phyloP scores from a whole-genome alignment of 2,888 invertebrate genomes.

The Acanthosepion pharaonis region DNA sequence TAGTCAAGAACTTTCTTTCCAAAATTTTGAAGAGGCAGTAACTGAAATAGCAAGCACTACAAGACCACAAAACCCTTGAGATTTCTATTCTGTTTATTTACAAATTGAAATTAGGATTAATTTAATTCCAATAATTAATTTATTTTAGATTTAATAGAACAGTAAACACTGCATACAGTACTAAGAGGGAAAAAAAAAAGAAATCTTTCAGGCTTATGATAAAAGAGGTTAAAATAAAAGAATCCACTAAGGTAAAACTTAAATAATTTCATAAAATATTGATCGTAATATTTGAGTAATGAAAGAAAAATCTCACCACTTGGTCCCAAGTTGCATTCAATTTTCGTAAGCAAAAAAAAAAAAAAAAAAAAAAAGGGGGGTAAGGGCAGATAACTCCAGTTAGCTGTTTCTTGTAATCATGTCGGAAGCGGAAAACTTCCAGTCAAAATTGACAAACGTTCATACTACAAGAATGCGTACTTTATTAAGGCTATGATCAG shows the following conservation, averaged over 20 bases:
- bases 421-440: background rate
- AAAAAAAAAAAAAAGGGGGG: background rate
- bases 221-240: background rate
- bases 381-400: background rate
- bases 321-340: background rate
- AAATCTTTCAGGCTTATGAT: background rate
- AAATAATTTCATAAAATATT: background rate
- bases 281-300: background rate
- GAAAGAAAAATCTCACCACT: conserved; percentile 15
- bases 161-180: background rate
- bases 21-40: no score
- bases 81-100: background rate
- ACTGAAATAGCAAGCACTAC: background rate
- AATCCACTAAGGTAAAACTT: background rate
- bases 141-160: conserved; percentile 1
- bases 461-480: background rate
- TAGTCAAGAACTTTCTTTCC: no score
- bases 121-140: background rate
- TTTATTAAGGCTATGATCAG: background rate
- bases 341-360: background rate
- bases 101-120: background rate
- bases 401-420: background rate
- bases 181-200: background rate
- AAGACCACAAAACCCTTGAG: background rate
- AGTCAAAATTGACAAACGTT: background rate